Percentiles rank a stretch among this genome's conserved stretches.
Conservation (phyloP, 2,797 vertebrate genomes). For the Chelonia mydas region DNA sequence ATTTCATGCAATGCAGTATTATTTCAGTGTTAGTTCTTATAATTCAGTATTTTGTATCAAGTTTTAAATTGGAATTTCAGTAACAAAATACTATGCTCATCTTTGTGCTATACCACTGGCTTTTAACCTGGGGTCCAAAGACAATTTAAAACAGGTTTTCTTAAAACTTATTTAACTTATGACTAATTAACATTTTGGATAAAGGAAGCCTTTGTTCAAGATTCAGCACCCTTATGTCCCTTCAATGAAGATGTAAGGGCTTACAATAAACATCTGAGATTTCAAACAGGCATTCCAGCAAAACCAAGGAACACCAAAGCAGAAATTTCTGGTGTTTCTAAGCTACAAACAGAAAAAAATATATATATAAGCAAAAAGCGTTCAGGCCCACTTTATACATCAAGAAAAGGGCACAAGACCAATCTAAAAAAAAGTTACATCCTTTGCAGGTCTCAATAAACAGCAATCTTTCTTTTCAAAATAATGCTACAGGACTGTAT, state of each 20-base stretch:
- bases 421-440: neutral
- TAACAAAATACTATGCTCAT: too few relatives aligned
- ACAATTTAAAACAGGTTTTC: neutral
- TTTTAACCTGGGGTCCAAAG: neutral
- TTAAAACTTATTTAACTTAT: neutral
- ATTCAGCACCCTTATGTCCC: neutral
- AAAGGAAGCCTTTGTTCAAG: neutral
- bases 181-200: neutral
- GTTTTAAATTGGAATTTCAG: too few relatives aligned
- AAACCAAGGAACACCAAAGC: neutral
- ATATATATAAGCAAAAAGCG: too few relatives aligned
- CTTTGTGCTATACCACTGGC: too few relatives aligned
- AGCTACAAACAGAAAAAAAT: neutral
- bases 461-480: neutral
- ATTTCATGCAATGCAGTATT: too few relatives aligned
- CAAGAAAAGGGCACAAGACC: neutral
- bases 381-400: neutral
- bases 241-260: neutral
- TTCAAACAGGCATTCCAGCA: neutral
- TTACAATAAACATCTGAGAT: neutral
- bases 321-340: neutral
- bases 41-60: too few relatives aligned
- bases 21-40: too few relatives aligned
- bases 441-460: neutral
- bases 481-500: neutral